These are phyloP conservation scores for Rhagonycha lutea DNA, from an alignment of 2,888 invertebrate species.

Conservation along the genomic window DNA sequence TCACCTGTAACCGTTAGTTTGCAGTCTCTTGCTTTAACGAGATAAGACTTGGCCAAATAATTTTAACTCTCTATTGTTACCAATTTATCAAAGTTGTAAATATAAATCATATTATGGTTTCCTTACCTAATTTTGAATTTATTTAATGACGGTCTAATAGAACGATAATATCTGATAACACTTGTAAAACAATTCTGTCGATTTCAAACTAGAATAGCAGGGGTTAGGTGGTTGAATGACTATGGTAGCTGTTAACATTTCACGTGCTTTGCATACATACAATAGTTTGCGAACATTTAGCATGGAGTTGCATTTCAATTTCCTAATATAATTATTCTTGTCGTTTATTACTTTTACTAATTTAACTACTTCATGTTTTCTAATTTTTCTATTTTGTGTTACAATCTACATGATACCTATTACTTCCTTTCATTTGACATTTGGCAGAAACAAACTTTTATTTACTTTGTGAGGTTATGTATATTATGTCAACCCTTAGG, in stretches of 20 bases:
- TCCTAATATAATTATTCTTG: background rate
- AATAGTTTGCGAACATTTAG: slow-evolving; percentile 12
- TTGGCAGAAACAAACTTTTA: background rate
- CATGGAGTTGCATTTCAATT: background rate
- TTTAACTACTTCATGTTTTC: background rate
- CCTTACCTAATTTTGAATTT: background rate
- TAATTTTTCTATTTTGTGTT: background rate
- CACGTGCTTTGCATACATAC: slow-evolving; percentile 22
- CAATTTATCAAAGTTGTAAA: background rate
- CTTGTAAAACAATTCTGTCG: slow-evolving; percentile 2
- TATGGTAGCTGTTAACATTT: slow-evolving; percentile 22
- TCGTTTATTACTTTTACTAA: background rate
- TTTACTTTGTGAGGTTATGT: background rate
- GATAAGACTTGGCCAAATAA: too few relatives aligned
- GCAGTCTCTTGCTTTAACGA: too few relatives aligned
- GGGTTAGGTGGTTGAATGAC: slow-evolving; percentile 8
- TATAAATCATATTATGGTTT: background rate
- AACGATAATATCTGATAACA: slow-evolving; percentile 2
- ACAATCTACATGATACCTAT: background rate
- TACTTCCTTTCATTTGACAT: background rate
- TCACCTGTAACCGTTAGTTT: too few relatives aligned
- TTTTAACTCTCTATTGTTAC: background rate
- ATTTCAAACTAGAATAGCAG: background rate
- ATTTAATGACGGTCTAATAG: background rate
- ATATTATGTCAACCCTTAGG: background rate